phyloP scores from a whole-genome alignment of 2,888 invertebrate species.

The Bunonema sp. region DNA sequence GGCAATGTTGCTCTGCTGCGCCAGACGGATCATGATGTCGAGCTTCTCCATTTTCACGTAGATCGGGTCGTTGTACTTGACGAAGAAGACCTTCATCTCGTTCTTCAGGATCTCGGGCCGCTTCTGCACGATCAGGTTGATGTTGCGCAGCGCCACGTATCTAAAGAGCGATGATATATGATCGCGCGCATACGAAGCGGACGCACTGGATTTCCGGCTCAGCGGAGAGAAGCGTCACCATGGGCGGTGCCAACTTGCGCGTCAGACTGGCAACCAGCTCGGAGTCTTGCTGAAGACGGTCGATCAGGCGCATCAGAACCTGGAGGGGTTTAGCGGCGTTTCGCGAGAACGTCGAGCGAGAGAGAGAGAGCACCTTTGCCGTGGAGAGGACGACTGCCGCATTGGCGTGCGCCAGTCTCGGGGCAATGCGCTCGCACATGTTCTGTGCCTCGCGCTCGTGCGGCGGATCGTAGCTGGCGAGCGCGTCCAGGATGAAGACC shows the following conservation, averaged over 20 bases:
- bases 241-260: slow-evolving; percentile 81
- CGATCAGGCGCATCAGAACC: slow-evolving; percentile 87
- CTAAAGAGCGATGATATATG: too few species aligned
- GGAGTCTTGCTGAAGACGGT: slow-evolving; percentile 78
- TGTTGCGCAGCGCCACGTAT: slow-evolving; percentile 91
- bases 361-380: slow-evolving; percentile 60
- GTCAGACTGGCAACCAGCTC: slow-evolving; percentile 83
- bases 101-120: slow-evolving; percentile 89
- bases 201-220: slow-evolving; percentile 99
- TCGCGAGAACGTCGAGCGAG: not conserved
- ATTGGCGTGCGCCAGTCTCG: slow-evolving; percentile 89
- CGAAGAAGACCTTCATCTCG: slow-evolving; percentile 99
- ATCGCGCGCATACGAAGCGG: too few species aligned
- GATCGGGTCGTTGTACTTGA: slow-evolving; percentile 98
- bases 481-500: slow-evolving; percentile 77
- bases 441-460: slow-evolving; percentile 93
- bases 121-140: slow-evolving; percentile 96
- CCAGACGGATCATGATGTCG: slow-evolving; percentile 96
- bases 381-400: slow-evolving; percentile 95
- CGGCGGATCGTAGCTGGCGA: slow-evolving; percentile 75
- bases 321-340: slow-evolving; percentile 19
- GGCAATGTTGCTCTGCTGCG: slow-evolving; percentile 90
- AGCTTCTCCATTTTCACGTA: slow-evolving; percentile 95
- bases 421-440: slow-evolving; percentile 63
- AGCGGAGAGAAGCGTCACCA: slow-evolving; percentile 86